Percentiles rank a stretch among this genome's conserved stretches.
These are phyloP conservation scores for Mercenaria mercenaria DNA, from an alignment of 1,140 invertebrate species.

Conservation along the genomic window DNA sequence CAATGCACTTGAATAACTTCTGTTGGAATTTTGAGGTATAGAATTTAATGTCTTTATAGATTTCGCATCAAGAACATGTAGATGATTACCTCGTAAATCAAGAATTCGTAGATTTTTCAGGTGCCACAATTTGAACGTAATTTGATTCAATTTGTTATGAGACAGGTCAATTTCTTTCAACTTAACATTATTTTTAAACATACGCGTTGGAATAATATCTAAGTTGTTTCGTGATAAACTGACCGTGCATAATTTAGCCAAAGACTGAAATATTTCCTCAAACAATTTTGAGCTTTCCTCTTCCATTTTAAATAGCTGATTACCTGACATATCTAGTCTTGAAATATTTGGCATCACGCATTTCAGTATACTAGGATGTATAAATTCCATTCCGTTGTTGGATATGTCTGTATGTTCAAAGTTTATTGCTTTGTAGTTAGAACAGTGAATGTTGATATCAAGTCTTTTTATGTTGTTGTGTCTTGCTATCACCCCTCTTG, in stretches of 20 bases:
- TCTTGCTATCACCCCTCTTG: background rate
- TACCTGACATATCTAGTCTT: background rate
- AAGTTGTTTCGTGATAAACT: background rate
- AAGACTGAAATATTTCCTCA: background rate
- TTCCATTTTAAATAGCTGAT: background rate
- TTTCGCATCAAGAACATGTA: background rate
- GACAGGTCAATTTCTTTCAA: background rate
- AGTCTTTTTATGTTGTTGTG: background rate
- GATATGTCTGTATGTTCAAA: background rate
- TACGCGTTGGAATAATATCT: background rate
- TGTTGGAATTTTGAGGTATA: background rate
- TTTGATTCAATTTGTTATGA: background rate
- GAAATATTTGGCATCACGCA: background rate
- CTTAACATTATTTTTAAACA: background rate
- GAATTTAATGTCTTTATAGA: background rate
- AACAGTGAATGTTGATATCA: background rate
- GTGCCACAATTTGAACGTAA: background rate
- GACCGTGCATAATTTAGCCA: background rate
- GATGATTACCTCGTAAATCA: background rate
- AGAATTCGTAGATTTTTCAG: background rate
- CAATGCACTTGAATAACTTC: background rate
- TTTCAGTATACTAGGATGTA: conserved; percentile 5
- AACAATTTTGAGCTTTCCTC: background rate
- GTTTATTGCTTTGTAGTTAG: background rate
- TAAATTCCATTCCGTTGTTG: conserved; percentile 21